A percentile compares a stretch with the other conserved stretches of the same genome.
Evolutionary conservation across 2,797 vertebrate species (phyloP).

Genomic region (Emydoidea blandingii): DNA sequence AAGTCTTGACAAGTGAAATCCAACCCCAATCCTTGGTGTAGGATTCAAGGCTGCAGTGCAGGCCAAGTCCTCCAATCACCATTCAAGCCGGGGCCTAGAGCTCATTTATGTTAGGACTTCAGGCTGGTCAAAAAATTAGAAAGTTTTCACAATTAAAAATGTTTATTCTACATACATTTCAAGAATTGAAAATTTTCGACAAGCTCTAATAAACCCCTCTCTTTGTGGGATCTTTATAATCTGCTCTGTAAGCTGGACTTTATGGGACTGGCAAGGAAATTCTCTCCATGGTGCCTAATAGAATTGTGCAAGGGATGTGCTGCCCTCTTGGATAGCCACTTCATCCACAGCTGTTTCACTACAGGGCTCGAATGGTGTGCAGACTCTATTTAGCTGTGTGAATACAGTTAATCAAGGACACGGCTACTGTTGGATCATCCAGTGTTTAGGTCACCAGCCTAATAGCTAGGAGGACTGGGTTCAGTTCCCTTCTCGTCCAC

Average conservation of each 20-base stretch:
- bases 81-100: background rate
- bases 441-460: too few relatives aligned
- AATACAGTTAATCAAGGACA: background rate
- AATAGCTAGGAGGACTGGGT: too few relatives aligned
- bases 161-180: too few relatives aligned
- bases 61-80: background rate
- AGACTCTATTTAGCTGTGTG: background rate
- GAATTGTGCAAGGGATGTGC: background rate
- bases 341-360: background rate
- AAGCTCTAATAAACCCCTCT: too few relatives aligned
- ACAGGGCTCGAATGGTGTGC: background rate
- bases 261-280: background rate
- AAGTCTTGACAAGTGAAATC: rapidly evolving
- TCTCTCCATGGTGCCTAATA: background rate
- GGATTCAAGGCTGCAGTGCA: background rate
- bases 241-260: background rate
- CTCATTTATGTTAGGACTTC: too few relatives aligned
- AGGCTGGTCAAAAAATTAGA: too few relatives aligned
- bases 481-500: too few relatives aligned
- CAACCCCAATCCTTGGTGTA: background rate
- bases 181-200: too few relatives aligned
- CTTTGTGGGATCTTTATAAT: background rate
- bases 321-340: background rate
- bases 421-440: background rate
- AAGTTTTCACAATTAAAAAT: too few relatives aligned